phyloP scores from a whole-genome alignment of 35 echinoderm and acorn worm genomes.

The Apostichopus japonicus region DNA sequence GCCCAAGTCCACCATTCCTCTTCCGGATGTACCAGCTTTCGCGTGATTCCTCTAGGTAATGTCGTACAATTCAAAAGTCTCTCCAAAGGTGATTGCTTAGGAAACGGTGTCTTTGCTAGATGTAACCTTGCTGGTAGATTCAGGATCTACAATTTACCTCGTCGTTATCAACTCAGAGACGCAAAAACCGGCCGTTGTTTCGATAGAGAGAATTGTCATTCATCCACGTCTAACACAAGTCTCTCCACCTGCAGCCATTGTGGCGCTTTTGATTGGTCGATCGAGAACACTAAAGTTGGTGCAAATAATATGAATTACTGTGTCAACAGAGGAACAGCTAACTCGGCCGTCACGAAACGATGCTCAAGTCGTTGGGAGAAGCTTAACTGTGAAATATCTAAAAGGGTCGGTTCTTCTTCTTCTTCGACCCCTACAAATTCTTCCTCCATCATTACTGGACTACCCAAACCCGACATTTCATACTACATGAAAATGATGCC shows the following conservation, averaged over 20 bases:
- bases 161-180: conserved; percentile 4
- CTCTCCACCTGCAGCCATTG: conserved; percentile 14
- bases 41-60: not conserved
- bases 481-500: not conserved
- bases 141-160: not conserved
- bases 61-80: conserved; percentile 4
- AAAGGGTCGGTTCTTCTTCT: not conserved
- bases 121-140: not conserved
- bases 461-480: not conserved
- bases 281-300: not conserved
- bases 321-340: not conserved
- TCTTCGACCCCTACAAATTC: not conserved
- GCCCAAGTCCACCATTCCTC: not conserved
- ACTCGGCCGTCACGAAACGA: conserved; percentile 19
- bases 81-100: conserved; percentile 11
- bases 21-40: conserved; percentile 12
- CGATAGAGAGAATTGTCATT: conserved; percentile 38
- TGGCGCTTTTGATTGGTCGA: conserved; percentile 46
- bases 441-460: not conserved
- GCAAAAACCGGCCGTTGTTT: not conserved
- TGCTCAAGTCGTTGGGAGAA: not conserved
- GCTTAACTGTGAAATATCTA: conserved; percentile 7
- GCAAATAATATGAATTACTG: conserved; percentile 35
- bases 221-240: conserved; percentile 19
- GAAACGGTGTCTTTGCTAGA: not conserved